A percentile compares a stretch with the other conserved stretches of the same genome.
Conservation (phyloP, 1,140 invertebrate species). For the Yoshiicerus persimilis region DNA sequence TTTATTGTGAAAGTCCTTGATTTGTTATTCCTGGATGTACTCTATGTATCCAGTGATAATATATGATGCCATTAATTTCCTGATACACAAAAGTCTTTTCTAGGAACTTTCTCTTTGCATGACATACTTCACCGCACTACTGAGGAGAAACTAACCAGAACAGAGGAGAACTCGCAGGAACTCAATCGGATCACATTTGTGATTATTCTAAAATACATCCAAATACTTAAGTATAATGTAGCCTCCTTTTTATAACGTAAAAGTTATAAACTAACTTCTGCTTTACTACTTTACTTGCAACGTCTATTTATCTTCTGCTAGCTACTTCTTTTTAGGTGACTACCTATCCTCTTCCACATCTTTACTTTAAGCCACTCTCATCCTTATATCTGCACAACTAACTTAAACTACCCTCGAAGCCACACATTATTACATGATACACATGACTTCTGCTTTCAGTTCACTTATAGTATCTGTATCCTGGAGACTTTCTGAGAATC, state of each 20-base stretch:
- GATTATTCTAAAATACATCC: neutral
- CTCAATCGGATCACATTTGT: neutral
- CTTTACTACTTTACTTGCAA: too few relatives aligned
- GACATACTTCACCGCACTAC: neutral
- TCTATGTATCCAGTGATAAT: too few relatives aligned
- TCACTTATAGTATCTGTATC: too few relatives aligned
- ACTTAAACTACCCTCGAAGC: neutral
- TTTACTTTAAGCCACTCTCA: neutral
- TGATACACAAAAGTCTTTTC: neutral
- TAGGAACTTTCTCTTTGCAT: neutral
- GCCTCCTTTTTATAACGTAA: neutral
- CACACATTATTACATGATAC: neutral
- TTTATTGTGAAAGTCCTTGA: neutral
- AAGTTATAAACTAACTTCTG: neutral
- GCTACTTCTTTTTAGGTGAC: neutral
- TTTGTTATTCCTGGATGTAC: neutral
- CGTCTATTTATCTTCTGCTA: neutral
- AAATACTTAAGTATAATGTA: neutral
- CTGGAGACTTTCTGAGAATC: too few relatives aligned
- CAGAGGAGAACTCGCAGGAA: neutral
- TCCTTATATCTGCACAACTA: too few relatives aligned
- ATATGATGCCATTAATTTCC: neutral
- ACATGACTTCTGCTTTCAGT: neutral
- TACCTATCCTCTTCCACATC: too few relatives aligned
- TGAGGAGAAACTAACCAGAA: neutral